A percentile compares a stretch with the other conserved stretches of the same genome.
These are phyloP conservation scores for Stratiolaelaps scimitus DNA, from an alignment of 1,140 invertebrate species.

Conservation along the genomic window DNA sequence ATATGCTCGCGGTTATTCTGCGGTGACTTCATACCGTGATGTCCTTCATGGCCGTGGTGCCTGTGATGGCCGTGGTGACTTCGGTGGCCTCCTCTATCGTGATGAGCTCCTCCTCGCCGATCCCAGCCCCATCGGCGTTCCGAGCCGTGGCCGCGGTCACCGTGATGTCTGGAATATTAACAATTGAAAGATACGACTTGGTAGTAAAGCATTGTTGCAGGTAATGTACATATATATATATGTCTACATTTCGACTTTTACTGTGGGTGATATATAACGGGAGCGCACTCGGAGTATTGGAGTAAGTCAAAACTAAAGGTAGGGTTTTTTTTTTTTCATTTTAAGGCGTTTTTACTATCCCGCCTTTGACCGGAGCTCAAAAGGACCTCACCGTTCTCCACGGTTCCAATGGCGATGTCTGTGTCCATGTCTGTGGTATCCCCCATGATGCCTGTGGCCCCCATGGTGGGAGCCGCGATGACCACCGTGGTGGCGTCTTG, in stretches of 20 bases:
- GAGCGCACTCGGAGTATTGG: too few relatives aligned
- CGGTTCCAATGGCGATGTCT: slow-evolving; percentile 4
- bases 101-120: neutral
- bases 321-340: too few relatives aligned
- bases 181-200: neutral
- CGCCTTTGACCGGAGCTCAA: too few relatives aligned
- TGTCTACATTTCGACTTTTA: too few relatives aligned
- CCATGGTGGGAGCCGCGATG: neutral
- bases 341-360: too few relatives aligned
- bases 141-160: slow-evolving; percentile 3
- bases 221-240: neutral
- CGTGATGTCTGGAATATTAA: slow-evolving; percentile 2
- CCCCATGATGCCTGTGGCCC: slow-evolving; percentile 8
- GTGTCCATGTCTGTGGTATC: neutral
- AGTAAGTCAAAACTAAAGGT: too few relatives aligned
- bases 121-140: slow-evolving; percentile 21
- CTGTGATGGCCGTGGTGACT: slow-evolving; percentile 6
- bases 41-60: neutral
- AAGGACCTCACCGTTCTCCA: neutral
- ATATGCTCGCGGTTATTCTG: too few relatives aligned
- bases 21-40: neutral
- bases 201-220: neutral
- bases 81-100: neutral
- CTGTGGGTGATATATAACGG: too few relatives aligned
- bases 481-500: slow-evolving; percentile 14